Evolutionary conservation across 2,797 vertebrate species (phyloP), one percentile per base, ranked within the genome.

Genomic region (Emydoidea blandingii): DNA sequence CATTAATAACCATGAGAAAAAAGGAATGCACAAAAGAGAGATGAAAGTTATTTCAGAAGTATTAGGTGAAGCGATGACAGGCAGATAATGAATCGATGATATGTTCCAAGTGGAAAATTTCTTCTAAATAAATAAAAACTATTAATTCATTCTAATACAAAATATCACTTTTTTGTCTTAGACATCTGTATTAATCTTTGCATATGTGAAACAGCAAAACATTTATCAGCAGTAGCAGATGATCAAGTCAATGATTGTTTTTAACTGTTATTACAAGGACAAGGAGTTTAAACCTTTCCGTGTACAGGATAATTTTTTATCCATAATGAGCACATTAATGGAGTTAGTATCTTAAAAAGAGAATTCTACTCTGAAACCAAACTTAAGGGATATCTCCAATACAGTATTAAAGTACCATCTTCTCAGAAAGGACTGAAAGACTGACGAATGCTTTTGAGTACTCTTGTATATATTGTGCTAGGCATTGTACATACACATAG

Each of bases 1-100:
- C 23, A 37, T 79, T 86, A 86, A 5, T 72, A 89, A 85, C 14
- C 47, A 34, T 72, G 15, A 91, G 79, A 86, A 90, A 81, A 91
- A 95, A 87, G 92, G 29, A 96, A 88, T 83, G 4, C 16, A 91
- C 27, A 91, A 91, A 68, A 92, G 84, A 74, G 57, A 76, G 54
- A 1, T 15, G 2, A 44, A 83, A 89, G 10, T 91, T 79, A 65
- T 93, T 94, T 97, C 89, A 91, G 76, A 91, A 94, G 79, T 80
- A 92, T 19, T 27, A 96, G 79, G 9, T 59, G 83, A 92, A 88
- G 31, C 83, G 47, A 54, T 91, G 83, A 93, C 47, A 93, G 87
- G 27, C 52, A 93, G 44, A 44, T 90, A 96, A 85, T 10, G 86
- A 93, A 89, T 78, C 87, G 44, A 62, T 68, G 74, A 2, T 79